Evolutionary conservation across 37 sponge, comb jelly and placozoan genomes (phyloP), one percentile per base, ranked within the genome.

Genomic region (Oscarella lobularis): DNA sequence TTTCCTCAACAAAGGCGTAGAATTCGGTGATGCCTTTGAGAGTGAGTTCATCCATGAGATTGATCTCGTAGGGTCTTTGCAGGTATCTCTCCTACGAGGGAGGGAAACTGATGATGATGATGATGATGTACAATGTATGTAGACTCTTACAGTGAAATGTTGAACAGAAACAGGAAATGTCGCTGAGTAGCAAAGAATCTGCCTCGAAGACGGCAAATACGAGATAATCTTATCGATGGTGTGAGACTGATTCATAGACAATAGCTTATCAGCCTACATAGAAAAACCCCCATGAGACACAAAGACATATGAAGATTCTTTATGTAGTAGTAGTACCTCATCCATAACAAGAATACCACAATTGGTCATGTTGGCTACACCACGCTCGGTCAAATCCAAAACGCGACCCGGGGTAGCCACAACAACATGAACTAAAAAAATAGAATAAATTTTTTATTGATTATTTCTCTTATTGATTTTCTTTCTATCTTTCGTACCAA

Each of bases 1-100:
- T 79, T 81, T 95, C 96, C 84, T 95, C 92, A 54, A 95, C 91
- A 48, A 83, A 91, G 48, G 96, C 96, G 66, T 95, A 95, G 76
- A 85, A 95, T 81, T 95, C 20, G 29, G 96, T 95, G 39, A 95
- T 86, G 3, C 96, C 96, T 36, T 86, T 88, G 73, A 95, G 87
- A 30, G 96, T 95, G 37, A 95, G 83, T 78, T 95, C 92, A 66
- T 91, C 92, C 96, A 95, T 95, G 27, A 95, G 85, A 74, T 95
- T 95, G 67, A 95, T 95, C 39, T 77, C 89, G 83, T 89, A 91
- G 0, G 92, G 92, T 29, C 88, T 77, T 0, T 48, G 69, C 33
- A 95, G 74, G 80, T 91, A 73, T 5, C 55, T 74, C 35, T 89
- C 95, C 88, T 91, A n/a, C n/a, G n/a, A n/a, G n/a, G n/a, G n/a